Base-by-base conservation (phyloP, 2,113 vertebrate genomes). In the Hoplias malabaricus region DNA sequence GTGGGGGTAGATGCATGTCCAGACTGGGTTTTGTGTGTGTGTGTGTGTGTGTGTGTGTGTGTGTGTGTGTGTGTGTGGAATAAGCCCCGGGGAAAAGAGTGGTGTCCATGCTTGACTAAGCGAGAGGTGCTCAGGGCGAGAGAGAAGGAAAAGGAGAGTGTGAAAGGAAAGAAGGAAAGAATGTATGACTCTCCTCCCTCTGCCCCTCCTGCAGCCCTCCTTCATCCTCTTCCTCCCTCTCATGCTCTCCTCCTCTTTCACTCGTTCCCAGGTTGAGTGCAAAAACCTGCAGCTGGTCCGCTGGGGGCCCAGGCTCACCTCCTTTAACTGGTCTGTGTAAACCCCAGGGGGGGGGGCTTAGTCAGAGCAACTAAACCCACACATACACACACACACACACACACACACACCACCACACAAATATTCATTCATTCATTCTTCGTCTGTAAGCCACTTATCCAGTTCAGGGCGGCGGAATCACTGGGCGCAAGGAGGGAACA, bases 61-160 rank as follows among this genome's bases (percentile, higher is more conserved):
- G 27, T 66, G 68, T 59, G 25, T 42, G 16, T n/a, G 19, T 43
- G 31, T 62, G 19, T 54, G 53, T 68, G 29, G 66, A 70, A 38
- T 27, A 31, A 9, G 61, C 53, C 74, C 56, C 57, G 69, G 74
- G 59, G 70, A 65, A 16, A 31, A 63, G 59, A 53, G 36, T 27
- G 46, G 56, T 78, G 71, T 63, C 66, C 62, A 50, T 36, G 61
- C 46, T 68, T 71, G 53, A 77, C 79, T 82, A 82, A 83, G 69
- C 62, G 36, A 77, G 48, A 81, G 56, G 50, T 69, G 59, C 33
- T 79, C 76, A 79, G 65, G n/a, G 73, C 65, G 3, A 78, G 48
- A 76, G 40, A 80, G 40, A 6, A 27, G 40, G 1, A 66, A 67
- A 62, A 82, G n/a, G 36, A 75, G 23, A 57, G n/a, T 46, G 66